phyloP scores from a whole-genome alignment of 1,140 invertebrate species.

The Laodelphax striatellus region DNA sequence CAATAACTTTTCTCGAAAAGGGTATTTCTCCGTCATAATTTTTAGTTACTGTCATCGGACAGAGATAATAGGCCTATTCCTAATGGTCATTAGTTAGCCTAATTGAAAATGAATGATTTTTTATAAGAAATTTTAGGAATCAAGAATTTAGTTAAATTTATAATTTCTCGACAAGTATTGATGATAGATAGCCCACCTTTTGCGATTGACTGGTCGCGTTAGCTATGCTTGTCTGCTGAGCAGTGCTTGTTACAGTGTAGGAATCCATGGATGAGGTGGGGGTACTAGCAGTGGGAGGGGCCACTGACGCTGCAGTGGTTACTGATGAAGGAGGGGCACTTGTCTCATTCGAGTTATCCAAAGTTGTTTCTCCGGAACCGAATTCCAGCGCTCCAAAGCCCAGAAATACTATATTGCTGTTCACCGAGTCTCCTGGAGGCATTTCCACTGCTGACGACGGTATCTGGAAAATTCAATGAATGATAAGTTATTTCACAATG shows the following conservation, averaged over 20 bases:
- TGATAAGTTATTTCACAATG: too few relatives aligned
- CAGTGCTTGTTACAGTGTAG: background rate
- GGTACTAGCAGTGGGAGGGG: background rate
- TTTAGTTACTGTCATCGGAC: too few relatives aligned
- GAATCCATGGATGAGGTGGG: background rate
- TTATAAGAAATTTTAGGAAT: too few relatives aligned
- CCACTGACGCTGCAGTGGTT: slow-evolving; percentile 23
- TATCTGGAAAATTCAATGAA: slow-evolving; percentile 44
- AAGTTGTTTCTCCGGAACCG: slow-evolving; percentile 45
- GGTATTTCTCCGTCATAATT: background rate
- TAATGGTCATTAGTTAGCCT: too few relatives aligned
- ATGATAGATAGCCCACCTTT: too few relatives aligned
- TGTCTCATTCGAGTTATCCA: slow-evolving; percentile 35
- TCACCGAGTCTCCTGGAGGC: slow-evolving; percentile 72
- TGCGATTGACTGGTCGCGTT: slow-evolving; percentile 5
- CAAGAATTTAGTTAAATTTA: too few relatives aligned
- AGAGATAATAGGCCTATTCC: too few relatives aligned
- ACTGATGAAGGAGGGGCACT: slow-evolving; percentile 18
- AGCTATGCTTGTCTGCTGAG: slow-evolving; percentile 5
- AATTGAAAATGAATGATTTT: too few relatives aligned
- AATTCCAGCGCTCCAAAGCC: slow-evolving; percentile 85
- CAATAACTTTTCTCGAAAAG: too few relatives aligned
- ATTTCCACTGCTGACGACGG: slow-evolving; percentile 90
- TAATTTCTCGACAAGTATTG: too few relatives aligned
- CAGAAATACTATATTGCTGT: slow-evolving; percentile 60